These are phyloP conservation scores for Drosophila multiciliata DNA, from an alignment of 2,888 invertebrate species.

Conservation along the genomic window DNA sequence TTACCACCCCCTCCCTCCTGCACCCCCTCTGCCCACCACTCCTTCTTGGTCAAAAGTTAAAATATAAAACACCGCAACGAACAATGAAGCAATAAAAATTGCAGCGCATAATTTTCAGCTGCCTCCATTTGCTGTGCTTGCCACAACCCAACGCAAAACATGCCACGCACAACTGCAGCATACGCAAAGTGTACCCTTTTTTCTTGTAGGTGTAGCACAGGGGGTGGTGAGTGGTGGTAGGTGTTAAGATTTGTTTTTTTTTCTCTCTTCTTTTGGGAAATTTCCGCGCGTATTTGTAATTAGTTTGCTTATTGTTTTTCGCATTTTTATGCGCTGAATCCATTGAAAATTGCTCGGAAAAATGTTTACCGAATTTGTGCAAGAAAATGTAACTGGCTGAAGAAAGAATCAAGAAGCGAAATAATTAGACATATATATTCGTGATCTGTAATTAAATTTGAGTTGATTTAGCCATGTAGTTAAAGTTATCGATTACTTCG, in stretches of 20 bases:
- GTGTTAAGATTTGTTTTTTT: neutral
- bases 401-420: accelerated
- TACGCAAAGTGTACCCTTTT: conserved; percentile 63
- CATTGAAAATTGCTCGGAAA: neutral
- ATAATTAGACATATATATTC: neutral
- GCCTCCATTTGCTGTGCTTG: conserved; percentile 41
- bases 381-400: neutral
- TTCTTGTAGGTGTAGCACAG: conserved; percentile 11
- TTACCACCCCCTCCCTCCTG: neutral
- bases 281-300: conserved; percentile 78
- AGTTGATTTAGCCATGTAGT: neutral
- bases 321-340: neutral
- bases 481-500: neutral
- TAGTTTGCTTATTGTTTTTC: conserved; percentile 73
- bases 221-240: conserved; percentile 8
- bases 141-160: conserved; percentile 1
- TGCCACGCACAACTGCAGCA: conserved; percentile 17
- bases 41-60: conserved; percentile 37
- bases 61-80: conserved; percentile 50
- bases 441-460: neutral
- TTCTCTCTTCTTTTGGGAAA: conserved; percentile 45
- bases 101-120: conserved; percentile 79
- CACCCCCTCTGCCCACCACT: neutral
- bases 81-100: conserved; percentile 82
- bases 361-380: neutral